Conservation (phyloP, 2,113 vertebrate genomes). For the Reinhardtius hippoglossoides region DNA sequence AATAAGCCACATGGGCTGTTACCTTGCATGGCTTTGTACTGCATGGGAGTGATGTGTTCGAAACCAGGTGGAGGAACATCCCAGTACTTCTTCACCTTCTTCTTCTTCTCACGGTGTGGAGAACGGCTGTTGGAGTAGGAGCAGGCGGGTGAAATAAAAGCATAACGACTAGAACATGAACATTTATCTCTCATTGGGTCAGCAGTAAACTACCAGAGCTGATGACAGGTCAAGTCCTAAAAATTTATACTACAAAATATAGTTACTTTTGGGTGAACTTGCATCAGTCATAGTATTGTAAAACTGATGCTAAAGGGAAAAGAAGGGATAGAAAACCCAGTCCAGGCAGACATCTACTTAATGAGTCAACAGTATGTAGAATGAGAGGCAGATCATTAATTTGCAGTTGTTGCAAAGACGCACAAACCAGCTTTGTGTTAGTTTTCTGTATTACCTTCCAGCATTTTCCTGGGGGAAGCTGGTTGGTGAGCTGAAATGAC, state of each 20-base stretch:
- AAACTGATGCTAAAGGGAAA: conserved; percentile 8
- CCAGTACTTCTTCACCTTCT: conserved; percentile 95
- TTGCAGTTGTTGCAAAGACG: conserved; percentile 55
- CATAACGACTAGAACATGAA: neutral
- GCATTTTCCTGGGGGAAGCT: conserved; percentile 79
- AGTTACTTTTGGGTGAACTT: neutral
- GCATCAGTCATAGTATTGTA: conserved; percentile 13
- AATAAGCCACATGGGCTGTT: neutral
- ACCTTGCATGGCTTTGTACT: conserved; percentile 98
- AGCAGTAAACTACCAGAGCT: conserved; percentile 18
- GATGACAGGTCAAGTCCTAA: conserved; percentile 15
- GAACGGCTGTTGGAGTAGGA: conserved; percentile 84
- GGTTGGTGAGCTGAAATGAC: conserved; percentile 82
- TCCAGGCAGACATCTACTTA: conserved; percentile 35
- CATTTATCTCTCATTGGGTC: neutral
- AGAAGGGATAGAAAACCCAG: conserved; percentile 28
- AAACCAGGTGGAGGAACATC: conserved; percentile 92
- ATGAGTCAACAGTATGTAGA: conserved; percentile 18
- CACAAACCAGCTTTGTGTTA: conserved; percentile 70
- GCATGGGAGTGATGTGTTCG: conserved; percentile 94
- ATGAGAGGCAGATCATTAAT: conserved; percentile 45
- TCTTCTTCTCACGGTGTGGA: conserved; percentile 92
- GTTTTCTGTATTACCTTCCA: conserved; percentile 82
- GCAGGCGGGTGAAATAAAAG: neutral
- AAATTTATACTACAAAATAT: conserved; percentile 8